Evolutionary conservation across 2,888 invertebrate genomes (phyloP).

Genomic region (Mechanitis messenoides): DNA sequence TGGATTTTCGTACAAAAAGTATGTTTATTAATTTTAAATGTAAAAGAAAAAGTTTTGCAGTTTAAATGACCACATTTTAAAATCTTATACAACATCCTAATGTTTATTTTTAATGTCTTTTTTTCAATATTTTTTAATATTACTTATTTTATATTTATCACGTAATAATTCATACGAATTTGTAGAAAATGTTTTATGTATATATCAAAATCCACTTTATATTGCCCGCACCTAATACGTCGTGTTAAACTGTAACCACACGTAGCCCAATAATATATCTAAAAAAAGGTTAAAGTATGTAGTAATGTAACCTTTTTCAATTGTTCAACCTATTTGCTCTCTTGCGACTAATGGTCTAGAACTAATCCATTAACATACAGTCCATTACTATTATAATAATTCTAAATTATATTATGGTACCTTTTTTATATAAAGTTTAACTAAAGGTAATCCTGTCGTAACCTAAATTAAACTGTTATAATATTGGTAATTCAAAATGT

Average conservation of each 20-base stretch:
- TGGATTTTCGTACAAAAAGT: no score
- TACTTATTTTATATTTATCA: no score
- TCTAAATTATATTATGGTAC: not conserved
- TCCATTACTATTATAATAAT: not conserved
- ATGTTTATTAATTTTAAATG: no score
- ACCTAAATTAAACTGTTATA: not conserved
- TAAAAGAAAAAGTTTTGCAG: no score
- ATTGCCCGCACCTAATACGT: conserved; percentile 50
- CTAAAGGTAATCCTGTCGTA: not conserved
- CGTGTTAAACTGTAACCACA: conserved; percentile 15
- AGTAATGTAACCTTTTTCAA: conserved; percentile 18
- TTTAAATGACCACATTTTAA: no score
- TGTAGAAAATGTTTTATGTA: no score
- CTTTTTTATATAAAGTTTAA: not conserved
- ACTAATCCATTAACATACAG: conserved; percentile 13
- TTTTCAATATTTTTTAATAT: no score
- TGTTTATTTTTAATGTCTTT: no score
- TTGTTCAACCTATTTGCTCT: conserved; percentile 15
- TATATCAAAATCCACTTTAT: conserved; percentile 35
- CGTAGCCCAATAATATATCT: conserved; percentile 20
- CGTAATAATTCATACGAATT: no score
- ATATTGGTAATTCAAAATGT: conserved; percentile 11
- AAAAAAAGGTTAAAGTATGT: conserved; percentile 23
- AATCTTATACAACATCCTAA: no score
- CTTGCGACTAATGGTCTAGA: conserved; percentile 22